phyloP scores from a whole-genome alignment of 2,113 vertebrate species.

The Anoura caudifer region DNA sequence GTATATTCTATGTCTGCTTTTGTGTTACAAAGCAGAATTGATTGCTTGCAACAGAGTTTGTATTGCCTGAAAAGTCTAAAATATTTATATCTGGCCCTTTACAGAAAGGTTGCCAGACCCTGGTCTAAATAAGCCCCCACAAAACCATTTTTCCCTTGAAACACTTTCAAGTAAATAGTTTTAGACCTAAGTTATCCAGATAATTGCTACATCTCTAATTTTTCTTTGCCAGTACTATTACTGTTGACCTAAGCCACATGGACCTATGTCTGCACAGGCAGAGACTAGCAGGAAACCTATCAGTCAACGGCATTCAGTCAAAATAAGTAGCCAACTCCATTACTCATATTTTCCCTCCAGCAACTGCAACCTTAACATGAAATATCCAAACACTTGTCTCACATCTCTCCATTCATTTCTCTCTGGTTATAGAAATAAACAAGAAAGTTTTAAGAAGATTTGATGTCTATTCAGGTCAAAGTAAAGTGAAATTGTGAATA shows the following conservation, averaged over 20 bases:
- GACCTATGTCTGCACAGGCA: not conserved
- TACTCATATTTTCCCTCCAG: not conserved
- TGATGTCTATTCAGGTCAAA: not conserved
- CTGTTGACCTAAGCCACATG: not conserved
- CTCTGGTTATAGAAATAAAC: not conserved
- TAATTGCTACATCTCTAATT: not conserved
- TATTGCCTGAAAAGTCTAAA: not conserved
- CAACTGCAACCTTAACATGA: not conserved
- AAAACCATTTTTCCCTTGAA: slow-evolving; percentile 33
- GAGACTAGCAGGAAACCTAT: not conserved
- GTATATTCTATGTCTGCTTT: not conserved
- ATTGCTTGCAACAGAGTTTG: not conserved
- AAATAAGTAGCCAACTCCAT: not conserved
- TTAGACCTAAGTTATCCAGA: slow-evolving; percentile 22
- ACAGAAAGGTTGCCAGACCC: not conserved
- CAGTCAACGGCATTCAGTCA: not conserved
- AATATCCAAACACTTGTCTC: not conserved
- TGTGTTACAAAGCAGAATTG: not conserved
- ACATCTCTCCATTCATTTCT: not conserved
- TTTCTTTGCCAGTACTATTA: not conserved
- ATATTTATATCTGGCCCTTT: not conserved
- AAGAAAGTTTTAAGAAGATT: not conserved
- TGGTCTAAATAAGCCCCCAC: not conserved
- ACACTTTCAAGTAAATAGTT: not conserved
- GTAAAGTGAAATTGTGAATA: not conserved